Base-by-base conservation (phyloP, 2,888 invertebrate genomes). In the Rutpela maculata region DNA sequence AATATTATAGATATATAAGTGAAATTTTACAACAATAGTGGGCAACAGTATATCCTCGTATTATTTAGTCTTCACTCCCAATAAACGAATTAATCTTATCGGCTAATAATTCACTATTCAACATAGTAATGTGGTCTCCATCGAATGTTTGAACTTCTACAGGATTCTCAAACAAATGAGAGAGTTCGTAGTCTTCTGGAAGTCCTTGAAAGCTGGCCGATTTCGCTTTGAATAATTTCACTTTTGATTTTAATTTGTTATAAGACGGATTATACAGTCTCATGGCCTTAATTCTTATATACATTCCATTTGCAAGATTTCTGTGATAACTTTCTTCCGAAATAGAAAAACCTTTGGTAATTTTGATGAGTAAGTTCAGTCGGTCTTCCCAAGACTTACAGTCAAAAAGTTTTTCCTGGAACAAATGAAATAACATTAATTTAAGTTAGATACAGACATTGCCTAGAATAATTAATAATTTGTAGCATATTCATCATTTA, bases 41-140 rank as follows among this genome's bases (percentile, higher is more conserved):
- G n/a, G n/a, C n/a, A n/a, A n/a, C n/a, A n/a, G n/a, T n/a, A n/a
- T n/a, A n/a, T n/a, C n/a, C n/a, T n/a, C n/a, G n/a, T n/a, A n/a
- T n/a, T n/a, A n/a, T n/a, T n/a, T 26, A 4, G 3, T 4, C 59
- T 9, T 5, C 18, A 26, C 6, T 15, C 0, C 11, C n/a, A 50
- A 50, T 50, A n/a, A 50, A 6, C n/a, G 6, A 2, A n/a, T 50
- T 50, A 1, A 50, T 50, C 2, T n/a, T 6, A 4, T 50, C 50
- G 1, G 50, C 4, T 68, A 93, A 89, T 82, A 92, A 92, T 66
- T 92, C 90, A 84, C 93, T 94, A n/a, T 95, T 93, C 81, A 95
- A 86, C 84, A 96, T 94, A 57, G 93, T 93, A 0, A 92, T 88
- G 84, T 96, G 96, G 86, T 94, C 94, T 11, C 95, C 96, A 84